Conservation (phyloP, 1,140 invertebrate species). For the Cydia amplana region DNA sequence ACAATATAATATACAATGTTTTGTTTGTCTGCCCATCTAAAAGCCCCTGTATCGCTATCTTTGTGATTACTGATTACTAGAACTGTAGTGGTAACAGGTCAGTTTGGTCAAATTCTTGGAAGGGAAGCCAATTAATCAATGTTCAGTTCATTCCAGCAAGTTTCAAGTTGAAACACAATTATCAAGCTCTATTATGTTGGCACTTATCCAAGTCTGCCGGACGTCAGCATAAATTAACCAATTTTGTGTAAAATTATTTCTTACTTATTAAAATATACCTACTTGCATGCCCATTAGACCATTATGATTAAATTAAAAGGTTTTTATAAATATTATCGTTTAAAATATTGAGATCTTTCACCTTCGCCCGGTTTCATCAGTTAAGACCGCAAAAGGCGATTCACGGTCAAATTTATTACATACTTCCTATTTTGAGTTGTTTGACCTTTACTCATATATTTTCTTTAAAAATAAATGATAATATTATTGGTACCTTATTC, state of each 20-base stretch:
- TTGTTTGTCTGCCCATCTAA: not conserved
- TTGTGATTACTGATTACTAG: not conserved
- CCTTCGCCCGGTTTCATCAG: not conserved
- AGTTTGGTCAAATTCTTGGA: not conserved
- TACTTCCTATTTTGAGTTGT: constrained; percentile 30
- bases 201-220: constrained; percentile 32
- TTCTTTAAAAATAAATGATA: constrained; percentile 24
- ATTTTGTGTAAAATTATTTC: constrained; percentile 37
- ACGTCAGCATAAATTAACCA: not conserved
- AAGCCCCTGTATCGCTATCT: not conserved
- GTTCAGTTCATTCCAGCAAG: constrained; percentile 34
- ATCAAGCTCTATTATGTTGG: constrained; percentile 35
- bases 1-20: too few species aligned
- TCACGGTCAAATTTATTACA: constrained; percentile 24
- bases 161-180: constrained; percentile 39
- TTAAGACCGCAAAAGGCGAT: constrained; percentile 15
- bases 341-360: constrained; percentile 16
- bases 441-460: not conserved
- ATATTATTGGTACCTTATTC: not conserved
- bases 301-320: too few species aligned
- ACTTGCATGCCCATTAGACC: not conserved
- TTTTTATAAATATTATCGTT: not conserved
- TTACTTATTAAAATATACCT: not conserved
- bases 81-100: constrained; percentile 16
- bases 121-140: constrained; percentile 38